Evolutionary conservation across 2,113 vertebrate species (phyloP), one percentile per base, ranked within the genome.

Genomic region (Embiotoca jacksoni): DNA sequence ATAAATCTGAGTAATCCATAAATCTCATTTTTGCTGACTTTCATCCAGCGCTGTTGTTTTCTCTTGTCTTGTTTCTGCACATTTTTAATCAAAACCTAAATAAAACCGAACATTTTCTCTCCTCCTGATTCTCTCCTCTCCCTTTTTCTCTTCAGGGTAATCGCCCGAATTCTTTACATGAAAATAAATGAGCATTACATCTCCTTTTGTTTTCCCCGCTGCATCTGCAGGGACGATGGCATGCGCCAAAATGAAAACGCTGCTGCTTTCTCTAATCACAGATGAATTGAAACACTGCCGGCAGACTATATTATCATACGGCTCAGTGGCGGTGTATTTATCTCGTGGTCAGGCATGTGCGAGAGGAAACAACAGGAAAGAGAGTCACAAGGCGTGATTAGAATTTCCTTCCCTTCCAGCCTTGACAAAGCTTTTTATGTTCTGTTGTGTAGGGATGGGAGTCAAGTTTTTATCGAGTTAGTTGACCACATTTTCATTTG

Each of bases 221-320:
- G 64, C 67, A 67, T 86, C 82, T 74, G 60, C 80, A 54, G 78
- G 67, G 78, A 87, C 16, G 59, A 80, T 23, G 52, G 69, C 68
- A 72, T 74, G 30, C 16, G 58, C 37, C 70, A 67, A 67, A 86
- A 86, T 86, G 59, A 85, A 89, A 86, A 81, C 55, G 53, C 76
- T 60, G 80, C 82, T 76, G 63, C 79, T 72, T 72, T 74, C 71
- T 89, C 78, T 87, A 84, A 90, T 92, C 89, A 86, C 82, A 83
- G 73, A 82, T 87, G 62, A 91, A 91, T 84, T 85, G 78, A 84
- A 88, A 80, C 73, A 70, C 80, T 75, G 72, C 72, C 15, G 61
- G 89, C 73, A 82, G 88, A 84, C 78, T 81, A 75, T 88, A 85
- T 88, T 89, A 85, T 84, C 80, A 69, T 78, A 59, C 37, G 11